Evolutionary conservation across 1,140 invertebrate genomes (phyloP), one percentile per base, ranked within the genome.

Genomic region (Pseudachorutes palmiensis): DNA sequence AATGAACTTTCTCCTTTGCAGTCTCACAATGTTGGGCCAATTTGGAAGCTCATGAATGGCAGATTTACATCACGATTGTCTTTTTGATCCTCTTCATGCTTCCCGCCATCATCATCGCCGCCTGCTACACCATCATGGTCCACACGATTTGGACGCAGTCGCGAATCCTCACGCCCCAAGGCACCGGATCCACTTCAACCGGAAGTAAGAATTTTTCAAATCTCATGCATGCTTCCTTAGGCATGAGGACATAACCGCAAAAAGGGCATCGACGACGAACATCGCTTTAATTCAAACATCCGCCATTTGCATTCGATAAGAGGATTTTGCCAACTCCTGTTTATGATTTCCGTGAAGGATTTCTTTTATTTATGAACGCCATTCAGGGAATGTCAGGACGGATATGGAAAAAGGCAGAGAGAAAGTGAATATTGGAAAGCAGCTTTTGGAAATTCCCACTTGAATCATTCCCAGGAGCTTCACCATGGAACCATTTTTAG

Each of bases 61-160:
- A 49, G 65, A 30, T 96, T 16, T 97, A 94, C 80, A 88, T 97
- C 84, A 88, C 87, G 0, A 75, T 91, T 28, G 87, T 96, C 0
- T 87, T 91, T 2, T 77, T 89, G 2, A 85, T 87, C 36, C 83
- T 96, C 2, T 95, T 97, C 80, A 83, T 94, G 30, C 80, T 93
- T 22, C 94, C 94, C 0, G 89, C 93, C 0, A 72, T 96, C 32
- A 91, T 95, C 72, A 97, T 97, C 55, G 85, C 89, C 0, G 86
- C 86, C 1, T 97, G 94, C 76, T 97, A 97, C 79, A 84, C 88
- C 9, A 85, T 95, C 69, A 97, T 97, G 69, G 91, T 97, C 0
- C 83, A 87, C 76, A 95, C 93, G 1, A 96, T 97, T 71, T 94
- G 91, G 91, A 86, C 88, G 1, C 91, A 91, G 74, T 86, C 80